Conservation (phyloP, 2,797 vertebrate species). For the Mus minutoides region DNA sequence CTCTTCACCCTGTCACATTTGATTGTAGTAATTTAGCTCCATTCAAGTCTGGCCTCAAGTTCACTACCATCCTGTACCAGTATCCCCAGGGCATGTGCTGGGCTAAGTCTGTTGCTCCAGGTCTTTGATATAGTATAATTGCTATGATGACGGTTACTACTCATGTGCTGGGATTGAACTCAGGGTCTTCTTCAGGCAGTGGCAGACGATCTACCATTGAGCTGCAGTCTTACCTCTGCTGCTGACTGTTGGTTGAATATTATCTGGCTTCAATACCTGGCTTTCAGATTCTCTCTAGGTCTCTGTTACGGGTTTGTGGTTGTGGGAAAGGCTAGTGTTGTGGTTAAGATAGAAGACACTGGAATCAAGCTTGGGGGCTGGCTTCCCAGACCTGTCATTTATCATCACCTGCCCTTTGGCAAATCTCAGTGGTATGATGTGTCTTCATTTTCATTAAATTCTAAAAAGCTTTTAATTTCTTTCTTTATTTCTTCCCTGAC, state of each 20-base stretch:
- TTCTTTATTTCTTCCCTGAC: no score
- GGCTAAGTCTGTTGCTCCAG: background rate
- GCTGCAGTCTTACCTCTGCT: background rate
- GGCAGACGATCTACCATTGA: background rate
- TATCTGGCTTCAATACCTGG: background rate
- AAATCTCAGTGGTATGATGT: background rate
- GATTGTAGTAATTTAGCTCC: background rate
- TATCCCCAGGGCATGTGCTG: background rate
- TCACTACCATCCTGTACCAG: background rate
- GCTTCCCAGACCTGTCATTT: background rate
- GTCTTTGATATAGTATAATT: background rate
- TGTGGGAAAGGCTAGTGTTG: background rate
- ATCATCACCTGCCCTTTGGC: background rate
- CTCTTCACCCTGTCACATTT: background rate
- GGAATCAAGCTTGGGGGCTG: background rate
- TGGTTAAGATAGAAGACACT: background rate
- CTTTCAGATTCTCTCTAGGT: background rate
- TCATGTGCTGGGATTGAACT: background rate
- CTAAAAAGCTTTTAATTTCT: no score
- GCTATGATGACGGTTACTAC: background rate
- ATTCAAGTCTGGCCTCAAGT: background rate
- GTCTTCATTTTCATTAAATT: no score
- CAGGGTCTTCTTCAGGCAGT: background rate
- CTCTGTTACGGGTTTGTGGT: background rate
- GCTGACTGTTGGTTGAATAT: background rate